Evolutionary conservation across 1,140 invertebrate genomes (phyloP).

Genomic region (Drosophila punjabiensis): DNA sequence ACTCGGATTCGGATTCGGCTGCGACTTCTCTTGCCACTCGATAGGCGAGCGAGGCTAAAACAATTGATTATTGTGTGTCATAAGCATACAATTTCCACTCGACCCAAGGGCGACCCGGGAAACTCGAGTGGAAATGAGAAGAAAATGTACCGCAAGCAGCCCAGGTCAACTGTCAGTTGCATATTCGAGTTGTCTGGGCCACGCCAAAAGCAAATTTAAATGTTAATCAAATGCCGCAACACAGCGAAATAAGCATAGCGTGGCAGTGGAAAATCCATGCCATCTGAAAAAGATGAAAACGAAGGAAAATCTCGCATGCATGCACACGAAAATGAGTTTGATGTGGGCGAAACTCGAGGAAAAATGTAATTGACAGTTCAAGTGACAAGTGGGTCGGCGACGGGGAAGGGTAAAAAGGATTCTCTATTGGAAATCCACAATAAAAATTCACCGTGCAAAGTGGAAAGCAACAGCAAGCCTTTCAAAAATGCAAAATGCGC

Average conservation of each 20-base stretch:
- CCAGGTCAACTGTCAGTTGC: conserved; percentile 72
- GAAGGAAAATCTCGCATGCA: conserved; percentile 76
- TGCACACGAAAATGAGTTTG: conserved; percentile 82
- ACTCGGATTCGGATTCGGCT: neutral
- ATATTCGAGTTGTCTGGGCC: conserved; percentile 47
- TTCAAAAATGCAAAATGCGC: conserved; percentile 47
- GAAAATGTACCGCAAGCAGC: conserved; percentile 37
- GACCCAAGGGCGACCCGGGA: conserved; percentile 10
- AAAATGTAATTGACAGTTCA: conserved; percentile 80
- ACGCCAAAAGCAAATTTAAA: conserved; percentile 76
- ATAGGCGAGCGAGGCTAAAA: conserved; percentile 59
- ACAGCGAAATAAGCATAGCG: conserved; percentile 30
- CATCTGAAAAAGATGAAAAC: conserved; percentile 42
- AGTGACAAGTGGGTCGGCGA: conserved; percentile 55
- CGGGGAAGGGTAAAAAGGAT: conserved; percentile 47
- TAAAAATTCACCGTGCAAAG: conserved; percentile 27
- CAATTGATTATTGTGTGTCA: conserved; percentile 81
- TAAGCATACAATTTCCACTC: conserved; percentile 66
- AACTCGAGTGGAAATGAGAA: conserved; percentile 49
- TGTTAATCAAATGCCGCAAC: conserved; percentile 75
- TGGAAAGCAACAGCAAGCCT: conserved; percentile 1
- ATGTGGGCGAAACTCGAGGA: conserved; percentile 50
- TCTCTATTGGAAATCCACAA: conserved; percentile 39
- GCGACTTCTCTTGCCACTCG: conserved; percentile 37
- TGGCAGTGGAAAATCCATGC: conserved; percentile 3